These are phyloP conservation scores for Quadroppia sp. DNA, from an alignment of 2,888 invertebrate genomes.

Conservation along the genomic window DNA sequence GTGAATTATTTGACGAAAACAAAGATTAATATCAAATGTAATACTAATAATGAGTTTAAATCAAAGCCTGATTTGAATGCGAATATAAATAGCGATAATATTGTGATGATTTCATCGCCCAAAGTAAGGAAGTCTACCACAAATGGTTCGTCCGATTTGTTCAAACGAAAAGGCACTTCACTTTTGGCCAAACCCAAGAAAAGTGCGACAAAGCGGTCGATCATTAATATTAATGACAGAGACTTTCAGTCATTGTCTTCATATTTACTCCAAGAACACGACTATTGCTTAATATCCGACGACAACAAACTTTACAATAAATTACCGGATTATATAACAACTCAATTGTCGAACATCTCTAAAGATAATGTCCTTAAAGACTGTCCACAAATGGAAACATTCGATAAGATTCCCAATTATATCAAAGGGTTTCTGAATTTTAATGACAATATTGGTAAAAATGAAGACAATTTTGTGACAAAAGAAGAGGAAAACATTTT, in stretches of 20 bases:
- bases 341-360: not conserved
- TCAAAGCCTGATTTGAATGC: not conserved
- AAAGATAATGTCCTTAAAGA: not conserved
- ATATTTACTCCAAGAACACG: constrained; percentile 25
- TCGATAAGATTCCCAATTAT: constrained; percentile 26
- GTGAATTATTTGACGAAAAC: not conserved
- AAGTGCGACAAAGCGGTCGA: not conserved
- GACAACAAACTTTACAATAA: constrained; percentile 8
- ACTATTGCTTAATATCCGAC: constrained; percentile 13
- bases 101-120: constrained; percentile 4
- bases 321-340: constrained; percentile 26
- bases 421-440: constrained; percentile 27
- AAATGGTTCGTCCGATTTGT: not conserved
- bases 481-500: constrained; percentile 13
- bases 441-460: not conserved
- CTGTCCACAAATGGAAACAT: not conserved
- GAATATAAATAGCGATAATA: not conserved
- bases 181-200: constrained; percentile 28
- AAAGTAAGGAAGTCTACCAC: constrained; percentile 19
- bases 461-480: not conserved
- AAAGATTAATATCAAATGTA: not conserved
- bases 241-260: constrained; percentile 2
- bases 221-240: not conserved
- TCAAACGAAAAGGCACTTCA: constrained; percentile 31
- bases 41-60: constrained; percentile 11